Evolutionary conservation across 2,797 vertebrate species (phyloP), one percentile per base, ranked within the genome.

Genomic region (Girardinus metallicus): DNA sequence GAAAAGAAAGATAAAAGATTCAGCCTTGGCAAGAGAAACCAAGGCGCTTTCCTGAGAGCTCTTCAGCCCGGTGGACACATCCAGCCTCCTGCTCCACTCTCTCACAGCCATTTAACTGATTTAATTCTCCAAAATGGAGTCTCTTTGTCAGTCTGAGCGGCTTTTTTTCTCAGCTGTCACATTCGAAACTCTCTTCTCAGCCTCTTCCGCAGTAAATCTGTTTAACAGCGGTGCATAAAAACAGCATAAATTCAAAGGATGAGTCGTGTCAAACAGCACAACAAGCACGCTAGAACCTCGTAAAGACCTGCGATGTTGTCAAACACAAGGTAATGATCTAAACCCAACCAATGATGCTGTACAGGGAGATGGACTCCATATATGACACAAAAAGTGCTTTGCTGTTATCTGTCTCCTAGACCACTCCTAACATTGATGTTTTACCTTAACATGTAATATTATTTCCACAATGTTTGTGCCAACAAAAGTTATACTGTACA

Each of bases 111-210:
- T 92, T 92, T 89, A 91, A 89, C 92, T 92, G 85, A 91, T 92
- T 93, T 93, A 91, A 92, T 89, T 90, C 91, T 91, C 80, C 90
- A 92, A 91, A 92, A 93, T 93, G 91, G 90, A 92, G 90, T 90
- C 89, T 90, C 86, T 85, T 89, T 87, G 85, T 92, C 89, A 86
- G 89, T 80, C 85, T 55, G 87, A 80, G 87, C 82, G 0, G 57
- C 81, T 83, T 83, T 83, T 78, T 75, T 75, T 43, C 86, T 80
- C 55, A 13, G 84, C 92, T 87, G 92, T 90, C 90, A 90, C 90
- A 84, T 87, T 80, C 71, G 83, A 91, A 84, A 53, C 73, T 81
- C 85, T 89, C 85, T 79, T 79, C 83, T 87, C 85, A 85, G 89
- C 86, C 80, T 81, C 80, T 70, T 83, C 76, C 75, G 41, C 83